Percentiles rank a stretch among this genome's conserved stretches.
Conservation (phyloP, 1,140 invertebrate species). For the Panagrolaimus sp. region DNA sequence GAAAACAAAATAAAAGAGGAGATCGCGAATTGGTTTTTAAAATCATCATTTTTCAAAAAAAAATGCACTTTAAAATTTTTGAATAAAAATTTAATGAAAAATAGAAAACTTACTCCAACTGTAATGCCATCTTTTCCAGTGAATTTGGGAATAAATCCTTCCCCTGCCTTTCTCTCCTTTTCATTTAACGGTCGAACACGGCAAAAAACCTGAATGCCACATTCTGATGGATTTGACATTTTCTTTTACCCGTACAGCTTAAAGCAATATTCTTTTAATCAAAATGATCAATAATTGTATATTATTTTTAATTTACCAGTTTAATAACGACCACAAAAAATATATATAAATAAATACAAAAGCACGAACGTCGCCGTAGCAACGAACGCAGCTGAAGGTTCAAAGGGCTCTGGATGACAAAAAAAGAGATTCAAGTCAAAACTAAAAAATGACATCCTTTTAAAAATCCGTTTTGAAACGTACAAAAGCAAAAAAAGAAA, state of each 20-base stretch:
- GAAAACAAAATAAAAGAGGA: no score
- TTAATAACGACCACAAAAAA: no score
- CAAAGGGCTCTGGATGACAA: no score
- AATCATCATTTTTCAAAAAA: not conserved
- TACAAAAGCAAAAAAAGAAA: no score
- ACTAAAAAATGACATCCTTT: no score
- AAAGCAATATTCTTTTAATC: slow-evolving; percentile 1
- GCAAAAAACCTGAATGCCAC: slow-evolving; percentile 74
- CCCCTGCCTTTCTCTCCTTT: slow-evolving; percentile 92
- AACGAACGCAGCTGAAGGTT: slow-evolving; percentile 4
- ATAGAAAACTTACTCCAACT: slow-evolving; percentile 77
- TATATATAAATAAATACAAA: no score
- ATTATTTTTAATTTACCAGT: not conserved
- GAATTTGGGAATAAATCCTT: slow-evolving; percentile 95
- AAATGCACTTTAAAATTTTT: not conserved
- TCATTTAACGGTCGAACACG: slow-evolving; percentile 96
- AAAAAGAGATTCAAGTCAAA: no score
- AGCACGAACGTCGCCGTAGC: slow-evolving; percentile 7
- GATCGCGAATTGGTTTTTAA: not conserved
- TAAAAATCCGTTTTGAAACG: no score
- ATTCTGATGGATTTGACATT: slow-evolving; percentile 43
- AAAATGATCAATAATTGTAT: not conserved
- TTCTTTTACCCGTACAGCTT: slow-evolving; percentile 12
- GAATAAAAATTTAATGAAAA: not conserved
- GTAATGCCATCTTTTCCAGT: slow-evolving; percentile 90